A percentile compares a stretch with the other conserved stretches of the same genome.
These are phyloP conservation scores for Syngnathus rostellatus DNA, from an alignment of 2,797 vertebrate species.

Conservation along the genomic window DNA sequence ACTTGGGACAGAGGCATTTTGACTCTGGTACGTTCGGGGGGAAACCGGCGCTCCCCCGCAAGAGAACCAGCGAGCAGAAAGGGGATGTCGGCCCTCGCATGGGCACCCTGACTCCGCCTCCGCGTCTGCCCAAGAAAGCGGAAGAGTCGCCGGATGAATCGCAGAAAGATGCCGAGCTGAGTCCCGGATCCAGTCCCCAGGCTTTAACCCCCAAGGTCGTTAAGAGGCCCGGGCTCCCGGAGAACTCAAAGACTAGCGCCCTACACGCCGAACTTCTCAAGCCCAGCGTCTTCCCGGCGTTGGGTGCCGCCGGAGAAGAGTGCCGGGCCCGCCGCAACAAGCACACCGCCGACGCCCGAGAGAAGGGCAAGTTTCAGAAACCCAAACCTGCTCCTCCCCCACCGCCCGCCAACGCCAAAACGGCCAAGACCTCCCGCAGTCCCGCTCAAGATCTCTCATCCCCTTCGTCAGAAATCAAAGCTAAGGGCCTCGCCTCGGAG, in stretches of 20 bases:
- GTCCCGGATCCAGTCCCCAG: conserved; percentile 83
- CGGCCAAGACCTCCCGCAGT: conserved; percentile 72
- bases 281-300: conserved; percentile 59
- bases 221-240: conserved; percentile 68
- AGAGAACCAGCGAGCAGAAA: conserved; percentile 77
- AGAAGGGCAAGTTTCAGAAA: conserved; percentile 80
- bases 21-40: conserved; percentile 82
- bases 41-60: conserved; percentile 90
- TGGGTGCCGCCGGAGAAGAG: conserved; percentile 76
- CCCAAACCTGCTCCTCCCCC: conserved; percentile 86
- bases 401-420: conserved; percentile 73
- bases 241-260: conserved; percentile 70
- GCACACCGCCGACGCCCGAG: conserved; percentile 72
- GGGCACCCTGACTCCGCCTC: conserved; percentile 83
- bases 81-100: conserved; percentile 62
- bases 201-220: conserved; percentile 79
- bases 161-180: conserved; percentile 76
- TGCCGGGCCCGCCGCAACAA: conserved; percentile 78
- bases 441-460: conserved; percentile 71
- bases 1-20: conserved; percentile 82
- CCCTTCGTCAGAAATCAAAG: conserved; percentile 65
- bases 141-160: conserved; percentile 76
- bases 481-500: conserved; percentile 64
- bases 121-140: conserved; percentile 74
- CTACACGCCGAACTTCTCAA: conserved; percentile 74